Evolutionary conservation across 2,797 vertebrate species (phyloP), one percentile per base, ranked within the genome.

Genomic region (Labroides dimidiatus): DNA sequence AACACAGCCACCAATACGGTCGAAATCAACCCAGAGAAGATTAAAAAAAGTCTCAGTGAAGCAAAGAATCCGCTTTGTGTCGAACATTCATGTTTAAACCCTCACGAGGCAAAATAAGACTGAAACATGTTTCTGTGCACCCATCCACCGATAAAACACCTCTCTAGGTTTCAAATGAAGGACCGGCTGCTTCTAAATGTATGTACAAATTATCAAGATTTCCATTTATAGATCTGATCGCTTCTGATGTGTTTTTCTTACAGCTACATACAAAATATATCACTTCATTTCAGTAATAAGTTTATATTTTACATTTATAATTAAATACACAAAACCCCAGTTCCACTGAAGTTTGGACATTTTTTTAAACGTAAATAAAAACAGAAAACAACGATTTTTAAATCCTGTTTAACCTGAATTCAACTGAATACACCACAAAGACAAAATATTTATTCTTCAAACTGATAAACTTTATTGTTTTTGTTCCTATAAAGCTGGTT

Each of bases 241-340:
- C 80, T 81, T 81, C 42, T 15, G 58, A 70, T 61, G 44, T 55
- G 59, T 84, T 72, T 77, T 77, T 63, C 81, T 74, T 66, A 92
- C 79, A 82, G 77, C 87, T 86, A 92, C 84, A 89, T 89, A 92
- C 88, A 93, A 94, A 92, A 93, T 90, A 92, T 91, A 92, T 91
- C 72, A 90, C 85, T 86, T 24, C 47, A 72, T 85, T 81, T 74
- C 69, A 77, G 65, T 82, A 82, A 84, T 80, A 89, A 89, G 83
- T 84, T 86, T 85, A 90, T 89, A 83, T 85, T 85, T 54, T 90
- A 91, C 87, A 87, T 78, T 82, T 87, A 70, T 81, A 67, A 72
- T 77, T 82, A 76, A 90, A 87, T 84, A 90, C 80, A 71, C 72
- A n/a, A n/a, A n/a, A n/a, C n/a, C n/a, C n/a, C n/a, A n/a, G n/a